Evolutionary conservation across 1,140 invertebrate species (phyloP), one percentile per base, ranked within the genome.

Genomic region (Tetramorium simillimum): DNA sequence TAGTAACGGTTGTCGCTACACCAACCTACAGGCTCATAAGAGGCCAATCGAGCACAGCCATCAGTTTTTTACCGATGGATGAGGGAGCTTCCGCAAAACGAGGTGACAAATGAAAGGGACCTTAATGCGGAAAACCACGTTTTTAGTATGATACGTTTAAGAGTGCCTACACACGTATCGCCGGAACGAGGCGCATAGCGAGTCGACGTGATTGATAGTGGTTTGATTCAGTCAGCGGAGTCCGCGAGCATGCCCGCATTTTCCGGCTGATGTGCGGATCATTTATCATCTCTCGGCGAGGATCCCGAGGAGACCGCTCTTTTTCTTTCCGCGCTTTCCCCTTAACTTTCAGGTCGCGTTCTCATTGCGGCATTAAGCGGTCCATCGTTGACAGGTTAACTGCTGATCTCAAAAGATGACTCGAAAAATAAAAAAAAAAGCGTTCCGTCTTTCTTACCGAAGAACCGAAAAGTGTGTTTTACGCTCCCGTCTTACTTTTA

Each of bases 201-300:
- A 63, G 73, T 80, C 62, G 58, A 76, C 81, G 81, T 87, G 86
- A 87, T 87, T 87, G 86, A 87, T 87, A 85, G 80, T 85, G 86
- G 86, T 87, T 87, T 87, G 86, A 87, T 87, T 87, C 86, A 87
- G 86, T 87, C 86, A 85, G 49, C 70, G 60, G 60, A 87, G 78
- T 84, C 77, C 80, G 67, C 81, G 81, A 84, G 80, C 69, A 73
- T 56, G n/a, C 69, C 69, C 80, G 80, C 82, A 87, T 87, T 87
- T 87, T 87, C 86, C 86, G 69, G 80, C 80, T 75, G 86, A 87
- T 86, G 86, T 86, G 82, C 63, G 43, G 28, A 85, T 87, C 86
- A 85, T 87, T 87, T 87, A 87, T 87, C 86, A 87, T 85, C 70
- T 65, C 82, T 12, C 28, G 70, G 43, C 49, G 80, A 86, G 60